A percentile compares a stretch with the other conserved stretches of the same genome.
These are phyloP conservation scores for Forbesichthys agassizii DNA, from an alignment of 2,113 vertebrate species.

Conservation along the genomic window DNA sequence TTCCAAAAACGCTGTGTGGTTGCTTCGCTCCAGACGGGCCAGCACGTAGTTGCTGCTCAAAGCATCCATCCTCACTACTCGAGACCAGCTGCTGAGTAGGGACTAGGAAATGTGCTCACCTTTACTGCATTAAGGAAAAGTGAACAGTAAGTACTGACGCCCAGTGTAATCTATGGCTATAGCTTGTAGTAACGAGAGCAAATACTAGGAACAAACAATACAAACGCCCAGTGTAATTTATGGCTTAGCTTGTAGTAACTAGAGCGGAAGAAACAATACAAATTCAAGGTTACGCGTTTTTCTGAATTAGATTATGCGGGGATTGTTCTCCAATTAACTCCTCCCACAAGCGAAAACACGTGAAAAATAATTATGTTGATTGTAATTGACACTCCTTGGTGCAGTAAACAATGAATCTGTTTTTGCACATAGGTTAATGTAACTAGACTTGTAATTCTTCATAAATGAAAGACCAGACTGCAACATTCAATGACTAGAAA, in stretches of 20 bases:
- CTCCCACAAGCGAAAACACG: conserved; percentile 36
- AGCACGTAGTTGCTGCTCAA: conserved; percentile 6
- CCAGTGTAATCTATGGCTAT: not conserved
- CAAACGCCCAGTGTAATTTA: not conserved
- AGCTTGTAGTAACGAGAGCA: too few species aligned
- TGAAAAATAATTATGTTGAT: not conserved
- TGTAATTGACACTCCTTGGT: not conserved
- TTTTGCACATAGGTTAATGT: not conserved
- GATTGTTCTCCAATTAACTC: conserved; percentile 24
- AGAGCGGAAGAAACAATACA: not conserved
- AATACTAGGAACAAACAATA: not conserved
- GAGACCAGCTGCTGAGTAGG: not conserved
- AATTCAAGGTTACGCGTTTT: conserved; percentile 30
- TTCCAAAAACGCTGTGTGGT: conserved; percentile 86
- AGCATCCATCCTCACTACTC: conserved; percentile 39
- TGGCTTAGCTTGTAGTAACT: not conserved
- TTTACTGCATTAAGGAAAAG: not conserved
- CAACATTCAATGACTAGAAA: too few species aligned
- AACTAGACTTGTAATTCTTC: too few species aligned
- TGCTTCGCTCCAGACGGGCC: conserved; percentile 84
- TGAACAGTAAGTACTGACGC: conserved; percentile 14
- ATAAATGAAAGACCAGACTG: too few species aligned
- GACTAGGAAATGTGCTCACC: conserved; percentile 13
- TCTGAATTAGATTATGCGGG: conserved; percentile 13
- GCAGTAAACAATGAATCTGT: not conserved